phyloP scores from a whole-genome alignment of 1,140 invertebrate species.

The Drosophila ficusphila region DNA sequence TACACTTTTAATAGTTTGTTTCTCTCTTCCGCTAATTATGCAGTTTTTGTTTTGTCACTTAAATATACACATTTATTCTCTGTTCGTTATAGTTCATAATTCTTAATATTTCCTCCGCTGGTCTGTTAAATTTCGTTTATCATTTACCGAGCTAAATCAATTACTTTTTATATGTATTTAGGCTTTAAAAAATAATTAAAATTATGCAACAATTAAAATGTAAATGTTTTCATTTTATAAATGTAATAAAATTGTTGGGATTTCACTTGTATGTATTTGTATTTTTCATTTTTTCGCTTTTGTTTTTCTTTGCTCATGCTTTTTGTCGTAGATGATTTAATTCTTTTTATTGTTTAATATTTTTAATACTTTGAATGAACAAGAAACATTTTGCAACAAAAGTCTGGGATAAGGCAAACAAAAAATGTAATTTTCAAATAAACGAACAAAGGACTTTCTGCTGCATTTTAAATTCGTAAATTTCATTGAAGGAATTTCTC shows the following conservation, averaged over 20 bases:
- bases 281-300: constrained; percentile 43
- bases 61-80: constrained; percentile 48
- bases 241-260: constrained; percentile 83
- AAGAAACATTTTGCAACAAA: constrained; percentile 64
- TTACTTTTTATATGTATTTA: constrained; percentile 60
- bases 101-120: constrained; percentile 38
- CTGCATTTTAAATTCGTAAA: constrained; percentile 78
- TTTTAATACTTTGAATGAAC: constrained; percentile 75
- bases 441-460: constrained; percentile 42
- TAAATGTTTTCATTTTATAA: constrained; percentile 83
- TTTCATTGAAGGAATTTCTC: constrained; percentile 80
- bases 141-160: constrained; percentile 56
- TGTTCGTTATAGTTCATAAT: constrained; percentile 41
- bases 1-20: constrained; percentile 81
- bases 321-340: constrained; percentile 18
- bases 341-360: constrained; percentile 25
- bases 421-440: constrained; percentile 41
- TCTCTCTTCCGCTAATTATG: constrained; percentile 52
- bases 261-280: constrained; percentile 52
- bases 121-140: constrained; percentile 47
- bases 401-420: constrained; percentile 26
- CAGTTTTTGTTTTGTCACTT: constrained; percentile 36
- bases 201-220: constrained; percentile 83
- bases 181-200: constrained; percentile 79
- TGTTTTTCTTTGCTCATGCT: constrained; percentile 63